Percentiles rank a stretch among this genome's conserved stretches.
Evolutionary conservation across 2,797 vertebrate genomes (phyloP).

Genomic region (Hyperoplus lanceolatus): DNA sequence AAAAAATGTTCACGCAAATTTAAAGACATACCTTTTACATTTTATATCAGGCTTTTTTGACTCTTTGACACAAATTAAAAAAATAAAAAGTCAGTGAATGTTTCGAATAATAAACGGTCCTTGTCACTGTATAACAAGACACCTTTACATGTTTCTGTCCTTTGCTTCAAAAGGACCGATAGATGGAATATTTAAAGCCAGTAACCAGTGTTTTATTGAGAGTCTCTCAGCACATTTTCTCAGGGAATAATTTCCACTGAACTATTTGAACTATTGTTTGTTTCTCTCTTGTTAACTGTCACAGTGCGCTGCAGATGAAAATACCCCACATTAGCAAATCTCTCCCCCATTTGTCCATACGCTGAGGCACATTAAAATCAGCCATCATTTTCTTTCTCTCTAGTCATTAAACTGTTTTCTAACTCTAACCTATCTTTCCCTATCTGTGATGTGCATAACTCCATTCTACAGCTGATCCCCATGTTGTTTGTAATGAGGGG

Average conservation of each 20-base stretch:
- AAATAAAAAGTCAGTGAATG: background rate
- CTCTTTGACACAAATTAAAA: background rate
- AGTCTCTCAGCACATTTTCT: constrained; percentile 25
- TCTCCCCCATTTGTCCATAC: constrained; percentile 30
- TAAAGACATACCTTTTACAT: background rate
- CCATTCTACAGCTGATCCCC: constrained; percentile 49
- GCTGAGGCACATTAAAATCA: constrained; percentile 32
- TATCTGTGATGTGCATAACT: constrained; percentile 59
- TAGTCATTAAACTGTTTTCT: constrained; percentile 58
- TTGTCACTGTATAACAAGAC: background rate
- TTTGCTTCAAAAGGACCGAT: background rate
- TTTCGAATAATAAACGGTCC: background rate
- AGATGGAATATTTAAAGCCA: constrained; percentile 32
- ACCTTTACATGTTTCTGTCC: background rate
- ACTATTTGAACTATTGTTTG: constrained; percentile 38
- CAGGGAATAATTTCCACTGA: constrained; percentile 34
- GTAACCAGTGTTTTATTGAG: constrained; percentile 1
- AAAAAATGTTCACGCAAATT: background rate
- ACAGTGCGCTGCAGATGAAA: constrained; percentile 28
- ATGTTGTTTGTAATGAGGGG: constrained; percentile 74
- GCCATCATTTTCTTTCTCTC: constrained; percentile 26
- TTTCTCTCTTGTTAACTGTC: constrained; percentile 48
- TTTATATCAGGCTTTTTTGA: background rate
- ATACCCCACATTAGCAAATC: constrained; percentile 17
- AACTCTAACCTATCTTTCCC: constrained; percentile 52